A percentile compares a stretch with the other conserved stretches of the same genome.
These are phyloP conservation scores for Ametastegia equiseti DNA, from an alignment of 2,888 invertebrate genomes.

Conservation along the genomic window DNA sequence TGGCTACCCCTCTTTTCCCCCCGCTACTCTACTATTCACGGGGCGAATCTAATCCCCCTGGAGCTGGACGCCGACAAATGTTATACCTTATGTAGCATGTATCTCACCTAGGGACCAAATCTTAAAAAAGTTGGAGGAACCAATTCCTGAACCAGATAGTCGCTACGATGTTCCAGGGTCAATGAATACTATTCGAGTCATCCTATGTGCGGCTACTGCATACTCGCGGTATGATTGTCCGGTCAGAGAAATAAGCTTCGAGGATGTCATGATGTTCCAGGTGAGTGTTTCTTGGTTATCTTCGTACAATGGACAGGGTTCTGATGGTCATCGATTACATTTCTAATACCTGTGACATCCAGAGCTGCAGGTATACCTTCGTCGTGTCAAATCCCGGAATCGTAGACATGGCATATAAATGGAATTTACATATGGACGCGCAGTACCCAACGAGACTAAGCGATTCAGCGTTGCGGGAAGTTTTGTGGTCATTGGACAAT, in stretches of 20 bases:
- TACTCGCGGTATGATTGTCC: conserved; percentile 77
- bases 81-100: background rate
- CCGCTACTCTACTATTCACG: too few species aligned
- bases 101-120: background rate
- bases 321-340: too few species aligned
- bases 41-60: too few species aligned
- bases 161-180: conserved; percentile 64
- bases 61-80: background rate
- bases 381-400: conserved; percentile 61
- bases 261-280: conserved; percentile 79
- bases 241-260: conserved; percentile 75
- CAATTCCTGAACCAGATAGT: conserved; percentile 67
- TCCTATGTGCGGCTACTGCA: conserved; percentile 78
- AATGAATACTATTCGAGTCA: conserved; percentile 73
- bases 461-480: conserved; percentile 33
- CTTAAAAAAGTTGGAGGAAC: conserved; percentile 63
- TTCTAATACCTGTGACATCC: background rate
- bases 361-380: conserved; percentile 62
- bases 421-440: conserved; percentile 65
- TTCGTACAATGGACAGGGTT: too few species aligned
- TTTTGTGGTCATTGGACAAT: conserved; percentile 12
- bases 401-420: conserved; percentile 61
- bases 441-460: conserved; percentile 61
- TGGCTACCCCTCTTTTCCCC: too few species aligned
- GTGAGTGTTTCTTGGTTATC: conserved; percentile 61